Conservation (phyloP, 1,140 invertebrate species). For the Sinella curviseta region DNA sequence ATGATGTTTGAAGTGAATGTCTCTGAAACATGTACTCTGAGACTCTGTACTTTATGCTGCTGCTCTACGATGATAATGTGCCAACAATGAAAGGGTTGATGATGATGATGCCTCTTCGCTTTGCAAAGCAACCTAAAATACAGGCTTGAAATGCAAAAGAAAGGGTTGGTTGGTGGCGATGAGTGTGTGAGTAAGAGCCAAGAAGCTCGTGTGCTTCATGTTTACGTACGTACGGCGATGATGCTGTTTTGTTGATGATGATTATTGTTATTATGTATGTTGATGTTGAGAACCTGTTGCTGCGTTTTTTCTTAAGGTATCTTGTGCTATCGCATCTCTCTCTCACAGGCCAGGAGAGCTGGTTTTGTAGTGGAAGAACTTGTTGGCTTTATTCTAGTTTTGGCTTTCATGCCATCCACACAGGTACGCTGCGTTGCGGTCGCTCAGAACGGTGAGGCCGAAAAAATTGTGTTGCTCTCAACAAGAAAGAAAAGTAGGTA, state of each 20-base stretch:
- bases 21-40: too few relatives aligned
- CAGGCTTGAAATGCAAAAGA: background rate
- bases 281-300: slow-evolving; percentile 15
- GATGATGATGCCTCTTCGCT: background rate
- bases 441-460: background rate
- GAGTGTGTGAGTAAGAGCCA: too few relatives aligned
- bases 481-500: background rate
- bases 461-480: background rate
- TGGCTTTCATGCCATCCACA: slow-evolving; percentile 14
- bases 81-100: background rate
- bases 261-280: background rate
- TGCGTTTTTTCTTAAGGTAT: background rate
- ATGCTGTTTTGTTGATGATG: too few relatives aligned
- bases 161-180: too few relatives aligned
- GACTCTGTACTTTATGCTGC: too few relatives aligned
- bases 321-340: background rate
- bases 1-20: too few relatives aligned
- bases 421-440: background rate
- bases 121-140: background rate
- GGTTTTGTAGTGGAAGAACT: background rate
- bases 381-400: slow-evolving; percentile 24
- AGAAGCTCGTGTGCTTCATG: background rate
- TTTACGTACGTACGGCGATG: background rate
- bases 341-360: background rate
- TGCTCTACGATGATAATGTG: too few relatives aligned